These are phyloP conservation scores for Dipus sagitta DNA, from an alignment of 2,797 vertebrate genomes.

Conservation along the genomic window DNA sequence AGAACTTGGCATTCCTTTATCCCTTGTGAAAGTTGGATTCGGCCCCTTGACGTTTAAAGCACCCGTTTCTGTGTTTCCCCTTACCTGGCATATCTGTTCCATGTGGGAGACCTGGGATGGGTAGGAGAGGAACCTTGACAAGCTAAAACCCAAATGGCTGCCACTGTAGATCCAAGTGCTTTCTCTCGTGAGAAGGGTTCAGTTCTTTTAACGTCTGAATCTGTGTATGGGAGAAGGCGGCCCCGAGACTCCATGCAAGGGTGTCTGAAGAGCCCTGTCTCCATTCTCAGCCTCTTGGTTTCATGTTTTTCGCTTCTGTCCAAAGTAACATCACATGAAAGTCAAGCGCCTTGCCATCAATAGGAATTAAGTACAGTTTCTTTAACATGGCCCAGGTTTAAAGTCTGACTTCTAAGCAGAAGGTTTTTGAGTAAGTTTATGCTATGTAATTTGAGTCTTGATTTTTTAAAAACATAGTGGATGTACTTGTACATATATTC, in stretches of 20 bases:
- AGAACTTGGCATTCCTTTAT: slow-evolving; percentile 46
- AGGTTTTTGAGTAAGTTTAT: background rate
- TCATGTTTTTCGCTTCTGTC: background rate
- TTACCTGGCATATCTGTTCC: background rate
- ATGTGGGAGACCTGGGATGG: slow-evolving; percentile 45
- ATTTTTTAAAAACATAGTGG: background rate
- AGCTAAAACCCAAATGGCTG: background rate
- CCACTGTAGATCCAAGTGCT: background rate
- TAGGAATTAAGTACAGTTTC: background rate
- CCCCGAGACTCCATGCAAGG: background rate
- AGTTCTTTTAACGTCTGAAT: slow-evolving; percentile 17
- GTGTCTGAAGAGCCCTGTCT: background rate
- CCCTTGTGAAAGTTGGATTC: slow-evolving; percentile 10
- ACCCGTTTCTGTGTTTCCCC: background rate
- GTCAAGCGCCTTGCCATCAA: background rate
- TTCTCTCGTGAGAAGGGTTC: background rate
- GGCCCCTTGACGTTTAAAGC: background rate
- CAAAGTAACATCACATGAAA: background rate
- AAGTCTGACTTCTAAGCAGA: slow-evolving; percentile 47
- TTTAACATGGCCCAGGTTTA: slow-evolving; percentile 2
- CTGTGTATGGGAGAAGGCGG: background rate
- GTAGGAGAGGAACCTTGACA: background rate
- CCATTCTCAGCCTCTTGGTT: slow-evolving; percentile 1
- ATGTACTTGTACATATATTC: slow-evolving; percentile 13
- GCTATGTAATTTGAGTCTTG: background rate